These are phyloP conservation scores for Cyprinodon tularosa DNA, from an alignment of 2,113 vertebrate species.

Conservation along the genomic window DNA sequence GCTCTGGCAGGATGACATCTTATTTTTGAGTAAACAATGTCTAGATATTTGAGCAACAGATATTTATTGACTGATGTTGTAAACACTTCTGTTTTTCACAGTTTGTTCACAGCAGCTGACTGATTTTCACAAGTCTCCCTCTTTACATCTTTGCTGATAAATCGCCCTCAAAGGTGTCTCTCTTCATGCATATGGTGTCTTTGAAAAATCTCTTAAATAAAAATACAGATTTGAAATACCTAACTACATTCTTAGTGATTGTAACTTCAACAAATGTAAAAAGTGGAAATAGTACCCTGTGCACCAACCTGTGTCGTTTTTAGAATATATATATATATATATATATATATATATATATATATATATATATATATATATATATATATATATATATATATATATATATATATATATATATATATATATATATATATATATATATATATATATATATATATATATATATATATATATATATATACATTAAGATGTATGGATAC, in stretches of 20 bases:
- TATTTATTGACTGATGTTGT: background rate
- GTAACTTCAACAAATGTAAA: background rate
- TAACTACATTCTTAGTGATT: background rate
- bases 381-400: no score
- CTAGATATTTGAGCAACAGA: background rate
- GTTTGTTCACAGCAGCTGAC: background rate
- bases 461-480: no score
- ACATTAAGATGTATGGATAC: conserved; percentile 13
- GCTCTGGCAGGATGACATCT: background rate
- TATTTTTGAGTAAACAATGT: background rate
- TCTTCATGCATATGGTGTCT: background rate
- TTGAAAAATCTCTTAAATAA: background rate
- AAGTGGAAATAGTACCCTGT: background rate
- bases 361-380: background rate
- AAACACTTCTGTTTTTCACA: background rate
- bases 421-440: no score
- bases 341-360: background rate
- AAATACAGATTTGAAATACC: background rate
- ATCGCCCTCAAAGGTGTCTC: background rate
- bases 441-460: no score
- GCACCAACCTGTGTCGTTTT: no score
- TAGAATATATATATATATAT: no score
- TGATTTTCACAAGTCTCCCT: background rate
- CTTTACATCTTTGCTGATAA: background rate
- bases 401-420: no score